Conservation (phyloP, 1,140 invertebrate species). For the Anastrepha obliqua region DNA sequence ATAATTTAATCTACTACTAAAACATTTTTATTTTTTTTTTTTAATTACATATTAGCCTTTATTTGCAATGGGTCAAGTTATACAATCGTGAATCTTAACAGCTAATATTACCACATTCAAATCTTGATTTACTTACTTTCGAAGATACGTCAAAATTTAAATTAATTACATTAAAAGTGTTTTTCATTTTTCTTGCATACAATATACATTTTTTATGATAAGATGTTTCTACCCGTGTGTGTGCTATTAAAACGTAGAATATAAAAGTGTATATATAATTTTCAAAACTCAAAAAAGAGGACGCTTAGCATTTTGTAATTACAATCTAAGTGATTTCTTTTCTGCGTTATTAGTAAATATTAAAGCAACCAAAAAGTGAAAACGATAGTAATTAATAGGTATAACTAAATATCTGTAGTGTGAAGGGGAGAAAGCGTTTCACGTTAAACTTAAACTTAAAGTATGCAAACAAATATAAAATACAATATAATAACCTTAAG, state of each 20-base stretch:
- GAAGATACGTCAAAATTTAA: conserved; percentile 17
- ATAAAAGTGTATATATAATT: too few species aligned
- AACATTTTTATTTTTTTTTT: background rate
- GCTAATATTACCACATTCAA: conserved; percentile 10
- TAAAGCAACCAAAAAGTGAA: conserved; percentile 1
- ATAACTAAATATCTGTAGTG: too few species aligned
- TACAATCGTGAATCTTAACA: conserved; percentile 17
- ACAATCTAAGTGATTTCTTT: background rate
- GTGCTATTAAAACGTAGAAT: background rate
- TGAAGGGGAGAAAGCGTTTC: background rate
- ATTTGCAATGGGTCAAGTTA: conserved; percentile 47
- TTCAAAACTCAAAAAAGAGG: background rate
- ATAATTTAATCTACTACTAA: background rate
- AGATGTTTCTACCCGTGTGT: too few species aligned
- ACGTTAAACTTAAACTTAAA: conserved; percentile 38
- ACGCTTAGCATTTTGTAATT: background rate
- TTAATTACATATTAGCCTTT: conserved; percentile 15
- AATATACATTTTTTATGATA: too few species aligned
- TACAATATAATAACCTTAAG: background rate
- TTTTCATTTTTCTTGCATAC: background rate
- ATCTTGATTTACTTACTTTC: background rate
- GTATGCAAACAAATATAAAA: background rate
- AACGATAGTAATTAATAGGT: too few species aligned
- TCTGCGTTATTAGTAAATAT: background rate
- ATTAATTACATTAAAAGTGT: background rate